Evolutionary conservation across 2,113 vertebrate genomes (phyloP), one percentile per base, ranked within the genome.

Genomic region (Amphiprion ocellaris): DNA sequence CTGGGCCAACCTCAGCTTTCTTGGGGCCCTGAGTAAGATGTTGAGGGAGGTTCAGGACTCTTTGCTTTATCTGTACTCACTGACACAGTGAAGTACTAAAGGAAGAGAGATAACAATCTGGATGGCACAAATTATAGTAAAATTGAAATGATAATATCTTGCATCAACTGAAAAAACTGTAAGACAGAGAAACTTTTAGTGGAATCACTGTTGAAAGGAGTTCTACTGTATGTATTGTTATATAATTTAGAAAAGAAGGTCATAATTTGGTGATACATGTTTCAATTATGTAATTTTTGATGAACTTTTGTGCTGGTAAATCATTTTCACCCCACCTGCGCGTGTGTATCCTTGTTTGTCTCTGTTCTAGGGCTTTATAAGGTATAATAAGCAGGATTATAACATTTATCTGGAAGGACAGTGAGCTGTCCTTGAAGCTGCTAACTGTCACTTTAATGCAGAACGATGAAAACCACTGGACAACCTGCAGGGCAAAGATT

Each of bases 361-460:
- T 54, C 47, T 53, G n/a, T 69, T 39, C 56, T 33, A n/a, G 14
- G 7, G 41, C 58, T 81, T 71, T 11, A 63, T 10, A 44, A 60
- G 4, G 26, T 63, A 54, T 70, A 73, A 75, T 74, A 69, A 69
- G 62, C 46, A 60, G 19, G 68, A 69, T 47, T 28, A 19, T 9
- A 69, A 41, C 54, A 24, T 84, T 74, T 69, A 81, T 81, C 23
- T 52, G 65, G 71, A 77, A 83, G 49, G 76, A 69, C 73, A 79
- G 60, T 55, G 60, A 73, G 78, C n/a, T 23, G 66, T 88, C 79
- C 86, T 88, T 91, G 85, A 84, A 87, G 70, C 75, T 87, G 77
- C 47, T 70, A 68, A 71, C 74, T 82, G 80, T 85, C 84, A 74
- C 82, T 87, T 90, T 78, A 81, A 83, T 79, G 39, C 33, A 39